phyloP scores from a whole-genome alignment of 1,140 invertebrate species.

The Nylanderia fulva region DNA sequence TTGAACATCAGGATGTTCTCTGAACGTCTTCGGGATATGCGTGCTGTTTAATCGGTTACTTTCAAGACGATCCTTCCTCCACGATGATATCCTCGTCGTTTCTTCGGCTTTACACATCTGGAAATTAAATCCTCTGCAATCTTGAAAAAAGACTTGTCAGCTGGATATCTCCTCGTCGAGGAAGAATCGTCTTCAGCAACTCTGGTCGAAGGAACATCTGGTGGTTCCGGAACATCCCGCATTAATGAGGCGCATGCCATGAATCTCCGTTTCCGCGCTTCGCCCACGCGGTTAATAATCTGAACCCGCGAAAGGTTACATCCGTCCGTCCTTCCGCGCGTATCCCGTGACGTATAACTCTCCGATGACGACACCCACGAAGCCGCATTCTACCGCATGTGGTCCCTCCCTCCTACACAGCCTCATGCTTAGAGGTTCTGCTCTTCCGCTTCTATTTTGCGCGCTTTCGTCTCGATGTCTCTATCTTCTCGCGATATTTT shows the following conservation, averaged over 20 bases:
- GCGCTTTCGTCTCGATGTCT: neutral
- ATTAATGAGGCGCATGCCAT: neutral
- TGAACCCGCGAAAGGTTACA: constrained; percentile 38
- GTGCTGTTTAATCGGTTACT: neutral
- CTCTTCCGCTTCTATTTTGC: neutral
- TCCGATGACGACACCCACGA: constrained; percentile 44
- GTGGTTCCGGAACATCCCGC: neutral
- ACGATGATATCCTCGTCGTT: neutral
- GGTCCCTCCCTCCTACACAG: neutral
- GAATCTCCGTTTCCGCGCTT: constrained; percentile 7
- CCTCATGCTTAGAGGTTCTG: neutral
- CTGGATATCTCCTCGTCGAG: neutral
- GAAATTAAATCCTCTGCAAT: too few relatives aligned
- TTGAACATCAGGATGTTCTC: too few relatives aligned
- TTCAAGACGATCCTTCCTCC: neutral
- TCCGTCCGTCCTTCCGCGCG: constrained; percentile 18
- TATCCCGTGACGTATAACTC: constrained; percentile 49
- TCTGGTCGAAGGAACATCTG: neutral
- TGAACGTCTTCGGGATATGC: too few relatives aligned
- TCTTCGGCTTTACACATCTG: too few relatives aligned
- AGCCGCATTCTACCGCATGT: constrained; percentile 20
- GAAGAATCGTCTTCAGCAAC: neutral
- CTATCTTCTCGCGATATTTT: neutral
- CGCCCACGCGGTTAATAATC: constrained; percentile 54
- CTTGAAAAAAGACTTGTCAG: too few relatives aligned